These are phyloP conservation scores for Pao palembangensis DNA, from an alignment of 2,113 vertebrate genomes.

Conservation along the genomic window DNA sequence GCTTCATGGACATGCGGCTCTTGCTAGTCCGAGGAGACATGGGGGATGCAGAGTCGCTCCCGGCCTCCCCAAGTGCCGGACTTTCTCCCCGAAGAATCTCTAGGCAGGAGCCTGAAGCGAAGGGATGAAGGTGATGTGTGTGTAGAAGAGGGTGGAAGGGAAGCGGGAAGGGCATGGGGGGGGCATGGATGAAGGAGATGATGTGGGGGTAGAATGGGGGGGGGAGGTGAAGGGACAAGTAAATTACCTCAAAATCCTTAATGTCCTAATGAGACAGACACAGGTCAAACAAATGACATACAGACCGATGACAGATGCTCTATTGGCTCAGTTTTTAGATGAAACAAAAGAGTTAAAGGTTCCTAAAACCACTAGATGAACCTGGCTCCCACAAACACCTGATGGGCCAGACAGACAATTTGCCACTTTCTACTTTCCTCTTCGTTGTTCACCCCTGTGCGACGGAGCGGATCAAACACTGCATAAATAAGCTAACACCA, in stretches of 20 bases:
- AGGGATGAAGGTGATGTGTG: not conserved
- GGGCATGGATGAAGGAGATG: slow-evolving; percentile 7
- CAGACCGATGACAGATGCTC: slow-evolving; percentile 4
- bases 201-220: slow-evolving; percentile 24
- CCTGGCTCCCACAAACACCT: not conserved
- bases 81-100: slow-evolving; percentile 88
- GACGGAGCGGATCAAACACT: not conserved
- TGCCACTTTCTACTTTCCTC: not conserved
- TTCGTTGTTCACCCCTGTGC: not conserved
- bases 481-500: not conserved
- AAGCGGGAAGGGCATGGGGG: not conserved
- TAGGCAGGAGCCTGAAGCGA: slow-evolving; percentile 86
- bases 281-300: slow-evolving; percentile 1
- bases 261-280: slow-evolving; percentile 14
- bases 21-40: slow-evolving; percentile 98
- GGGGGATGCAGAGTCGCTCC: slow-evolving; percentile 91
- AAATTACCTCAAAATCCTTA: slow-evolving; percentile 25
- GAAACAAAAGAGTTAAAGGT: not conserved
- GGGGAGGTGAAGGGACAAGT: slow-evolving; percentile 31
- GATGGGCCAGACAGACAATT: too few relatives aligned
- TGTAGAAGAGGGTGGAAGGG: not conserved
- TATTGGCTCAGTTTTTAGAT: not conserved
- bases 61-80: slow-evolving; percentile 85
- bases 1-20: slow-evolving; percentile 98
- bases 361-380: slow-evolving; percentile 13